Evolutionary conservation across 2,888 invertebrate species (phyloP).

Genomic region (Gibbula magus): DNA sequence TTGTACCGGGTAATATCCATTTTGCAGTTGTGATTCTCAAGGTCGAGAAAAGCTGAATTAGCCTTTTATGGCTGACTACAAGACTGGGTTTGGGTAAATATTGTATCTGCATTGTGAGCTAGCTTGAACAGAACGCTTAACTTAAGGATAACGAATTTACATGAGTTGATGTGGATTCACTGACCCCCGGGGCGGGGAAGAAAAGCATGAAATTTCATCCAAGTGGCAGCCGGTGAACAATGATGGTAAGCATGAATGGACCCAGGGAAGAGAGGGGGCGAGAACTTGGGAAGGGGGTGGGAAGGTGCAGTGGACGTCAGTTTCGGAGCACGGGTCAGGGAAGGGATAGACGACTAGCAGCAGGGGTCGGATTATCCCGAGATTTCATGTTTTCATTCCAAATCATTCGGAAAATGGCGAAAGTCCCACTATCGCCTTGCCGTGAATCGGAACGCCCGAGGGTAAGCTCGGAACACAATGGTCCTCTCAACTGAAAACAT

Average conservation of each 20-base stretch:
- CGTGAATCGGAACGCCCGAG: background rate
- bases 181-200: background rate
- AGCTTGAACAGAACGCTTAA: background rate
- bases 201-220: slow-evolving; percentile 2
- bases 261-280: background rate
- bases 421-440: background rate
- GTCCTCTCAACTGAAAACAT: background rate
- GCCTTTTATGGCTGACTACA: background rate
- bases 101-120: background rate
- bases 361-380: background rate
- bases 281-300: background rate
- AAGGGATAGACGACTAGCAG: background rate
- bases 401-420: slow-evolving; percentile 10
- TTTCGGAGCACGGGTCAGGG: too few relatives aligned
- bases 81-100: background rate
- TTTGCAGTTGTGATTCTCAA: too few relatives aligned
- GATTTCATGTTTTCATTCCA: background rate
- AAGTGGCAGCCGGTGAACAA: background rate
- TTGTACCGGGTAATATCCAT: too few relatives aligned
- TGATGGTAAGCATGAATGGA: background rate
- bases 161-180: background rate
- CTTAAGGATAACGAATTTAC: slow-evolving; percentile 5
- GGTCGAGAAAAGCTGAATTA: background rate
- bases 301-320: background rate
- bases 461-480: background rate